A percentile compares a stretch with the other conserved stretches of the same genome.
Evolutionary conservation across 1,140 invertebrate genomes (phyloP).

Genomic region (Halictus rubicundus): DNA sequence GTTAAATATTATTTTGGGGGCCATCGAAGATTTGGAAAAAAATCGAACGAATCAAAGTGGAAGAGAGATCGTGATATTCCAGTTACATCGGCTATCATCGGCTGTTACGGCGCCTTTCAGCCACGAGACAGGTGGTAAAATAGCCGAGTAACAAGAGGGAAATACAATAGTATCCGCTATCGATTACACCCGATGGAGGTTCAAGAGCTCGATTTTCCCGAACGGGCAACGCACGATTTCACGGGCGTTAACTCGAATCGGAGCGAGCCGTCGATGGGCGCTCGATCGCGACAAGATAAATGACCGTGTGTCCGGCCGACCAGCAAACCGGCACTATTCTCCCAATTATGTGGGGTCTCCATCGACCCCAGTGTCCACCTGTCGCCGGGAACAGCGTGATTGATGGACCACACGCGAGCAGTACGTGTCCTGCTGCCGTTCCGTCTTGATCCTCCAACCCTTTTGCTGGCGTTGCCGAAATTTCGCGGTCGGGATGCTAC

Average conservation of each 20-base stretch:
- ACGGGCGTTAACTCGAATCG: slow-evolving; percentile 67
- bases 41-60: neutral
- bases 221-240: slow-evolving; percentile 68
- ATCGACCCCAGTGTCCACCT: slow-evolving; percentile 72
- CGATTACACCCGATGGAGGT: slow-evolving; percentile 22
- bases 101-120: slow-evolving; percentile 2
- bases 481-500: neutral
- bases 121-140: slow-evolving; percentile 45
- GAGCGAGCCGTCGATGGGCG: slow-evolving; percentile 67
- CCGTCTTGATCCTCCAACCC: slow-evolving; percentile 26
- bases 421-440: slow-evolving; percentile 51
- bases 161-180: slow-evolving; percentile 42
- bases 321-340: slow-evolving; percentile 73
- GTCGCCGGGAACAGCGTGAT: slow-evolving; percentile 71
- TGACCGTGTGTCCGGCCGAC: slow-evolving; percentile 69
- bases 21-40: neutral
- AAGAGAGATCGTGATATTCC: neutral
- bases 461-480: neutral
- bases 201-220: slow-evolving; percentile 60
- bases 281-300: slow-evolving; percentile 72
- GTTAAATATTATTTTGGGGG: neutral
- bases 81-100: slow-evolving; percentile 23
- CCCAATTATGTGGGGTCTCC: slow-evolving; percentile 73
- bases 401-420: slow-evolving; percentile 68
- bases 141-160: slow-evolving; percentile 42